Conservation (phyloP, 2,888 invertebrate species). For the Eupithecia abbreviata region DNA sequence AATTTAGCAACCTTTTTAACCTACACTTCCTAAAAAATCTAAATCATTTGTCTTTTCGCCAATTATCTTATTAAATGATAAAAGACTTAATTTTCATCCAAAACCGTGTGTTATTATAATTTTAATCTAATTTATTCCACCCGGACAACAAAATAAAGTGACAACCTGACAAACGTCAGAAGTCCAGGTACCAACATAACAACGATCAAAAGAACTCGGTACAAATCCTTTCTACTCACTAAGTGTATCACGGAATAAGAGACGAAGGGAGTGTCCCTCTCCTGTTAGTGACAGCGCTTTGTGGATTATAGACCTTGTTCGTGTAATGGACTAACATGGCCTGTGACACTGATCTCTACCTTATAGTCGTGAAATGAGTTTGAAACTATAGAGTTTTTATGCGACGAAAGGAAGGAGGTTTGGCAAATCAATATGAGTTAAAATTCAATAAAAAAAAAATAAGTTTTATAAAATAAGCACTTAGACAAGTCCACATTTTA, state of each 20-base stretch:
- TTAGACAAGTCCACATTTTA: too few relatives aligned
- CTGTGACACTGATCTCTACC: conserved; percentile 8
- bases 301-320: conserved; percentile 50
- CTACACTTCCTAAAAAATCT: too few relatives aligned
- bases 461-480: too few relatives aligned
- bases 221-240: not conserved
- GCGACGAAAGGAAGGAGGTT: not conserved
- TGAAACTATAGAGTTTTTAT: not conserved
- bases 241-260: not conserved
- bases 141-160: not conserved
- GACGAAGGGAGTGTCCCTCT: conserved; percentile 3
- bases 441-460: too few relatives aligned
- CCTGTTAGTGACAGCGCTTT: conserved; percentile 55
- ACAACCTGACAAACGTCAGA: not conserved
- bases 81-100: too few relatives aligned
- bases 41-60: too few relatives aligned
- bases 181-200: not conserved
- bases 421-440: not conserved
- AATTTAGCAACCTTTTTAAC: too few relatives aligned
- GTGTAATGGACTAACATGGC: not conserved
- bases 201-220: conserved; percentile 31
- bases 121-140: not conserved
- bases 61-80: too few relatives aligned
- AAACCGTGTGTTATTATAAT: too few relatives aligned
- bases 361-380: not conserved